Conservation (phyloP, 2,113 vertebrate genomes). For the Aptenodytes forsteri region DNA sequence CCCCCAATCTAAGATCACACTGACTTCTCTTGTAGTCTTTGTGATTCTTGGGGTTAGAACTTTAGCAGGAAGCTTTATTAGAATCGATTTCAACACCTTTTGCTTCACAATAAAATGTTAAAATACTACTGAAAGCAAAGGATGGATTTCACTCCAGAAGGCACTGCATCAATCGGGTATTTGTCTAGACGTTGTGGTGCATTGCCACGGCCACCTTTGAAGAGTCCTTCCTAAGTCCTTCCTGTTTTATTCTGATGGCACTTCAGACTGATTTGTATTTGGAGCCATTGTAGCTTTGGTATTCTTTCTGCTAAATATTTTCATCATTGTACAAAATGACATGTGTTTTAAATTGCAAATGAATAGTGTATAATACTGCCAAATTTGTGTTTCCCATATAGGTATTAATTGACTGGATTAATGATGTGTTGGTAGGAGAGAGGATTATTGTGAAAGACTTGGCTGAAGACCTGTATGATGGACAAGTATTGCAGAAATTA, state of each 20-base stretch:
- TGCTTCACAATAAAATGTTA: background rate
- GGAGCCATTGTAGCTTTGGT: background rate
- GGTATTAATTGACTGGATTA: constrained; percentile 94
- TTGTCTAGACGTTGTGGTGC: background rate
- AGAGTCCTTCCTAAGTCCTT: background rate
- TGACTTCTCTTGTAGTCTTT: background rate
- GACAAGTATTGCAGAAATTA: constrained; percentile 90
- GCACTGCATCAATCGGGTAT: background rate
- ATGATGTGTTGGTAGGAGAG: constrained; percentile 88
- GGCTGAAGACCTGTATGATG: constrained; percentile 88
- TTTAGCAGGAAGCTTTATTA: background rate
- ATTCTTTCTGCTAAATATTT: background rate
- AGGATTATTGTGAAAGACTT: constrained; percentile 91
- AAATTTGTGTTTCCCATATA: constrained; percentile 63
- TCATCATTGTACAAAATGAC: background rate
- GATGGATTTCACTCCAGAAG: background rate
- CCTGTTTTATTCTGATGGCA: background rate
- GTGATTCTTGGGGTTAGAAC: background rate
- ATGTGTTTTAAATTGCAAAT: constrained; percentile 53
- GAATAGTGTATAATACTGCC: constrained; percentile 28
- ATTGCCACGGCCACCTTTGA: background rate
- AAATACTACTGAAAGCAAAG: background rate
- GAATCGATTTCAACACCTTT: background rate
- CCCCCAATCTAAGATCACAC: background rate
- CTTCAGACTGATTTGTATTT: background rate